Evolutionary conservation across 2,113 vertebrate species (phyloP), one percentile per base, ranked within the genome.

Genomic region (Rhinoptilus africanus): DNA sequence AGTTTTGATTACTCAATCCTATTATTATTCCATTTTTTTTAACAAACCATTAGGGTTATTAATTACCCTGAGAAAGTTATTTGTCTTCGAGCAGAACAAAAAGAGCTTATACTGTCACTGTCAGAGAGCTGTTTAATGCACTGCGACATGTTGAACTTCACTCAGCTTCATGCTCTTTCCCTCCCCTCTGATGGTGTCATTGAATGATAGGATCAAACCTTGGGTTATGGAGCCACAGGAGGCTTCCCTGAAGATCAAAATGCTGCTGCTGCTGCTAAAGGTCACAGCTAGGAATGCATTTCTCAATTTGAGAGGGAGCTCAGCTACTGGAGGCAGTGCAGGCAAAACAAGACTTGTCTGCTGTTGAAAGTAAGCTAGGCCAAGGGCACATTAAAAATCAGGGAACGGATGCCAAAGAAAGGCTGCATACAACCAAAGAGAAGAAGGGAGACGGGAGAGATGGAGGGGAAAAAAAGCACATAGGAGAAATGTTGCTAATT

Each of bases 1-100:
- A 93, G 76, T 85, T 97, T 82, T 95, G 93, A 97, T 95, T 95
- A 93, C 73, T 94, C 88, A 78, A 93, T 92, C 69, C 77, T 92
- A 67, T 96, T 88, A 94, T 94, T 96, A 96, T 93, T 92, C 75
- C 50, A 68, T 86, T 88, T 96, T 96, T 84, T 94, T 37, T 56
- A 95, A 92, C 90, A 85, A 85, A 83, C 39, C 2, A 3, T 87
- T 89, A 59, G 26, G 59, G 78, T 90, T 97, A 95, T 97, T 97
- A 97, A 97, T 97, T 96, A 93, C 66, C 83, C 54, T 19, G 27
- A 72, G 92, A 68, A 94, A 94, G 62, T 85, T 97, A 94, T 96
- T 97, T 89, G 80, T 96, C 86, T 91, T 83, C 62, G 34, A 90
- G 84, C 26, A 93, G 88, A 84, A 85, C 64, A 94, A 71, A 88